Base-by-base conservation (phyloP, 2,797 vertebrate species). In the Carcharodon carcharias region DNA sequence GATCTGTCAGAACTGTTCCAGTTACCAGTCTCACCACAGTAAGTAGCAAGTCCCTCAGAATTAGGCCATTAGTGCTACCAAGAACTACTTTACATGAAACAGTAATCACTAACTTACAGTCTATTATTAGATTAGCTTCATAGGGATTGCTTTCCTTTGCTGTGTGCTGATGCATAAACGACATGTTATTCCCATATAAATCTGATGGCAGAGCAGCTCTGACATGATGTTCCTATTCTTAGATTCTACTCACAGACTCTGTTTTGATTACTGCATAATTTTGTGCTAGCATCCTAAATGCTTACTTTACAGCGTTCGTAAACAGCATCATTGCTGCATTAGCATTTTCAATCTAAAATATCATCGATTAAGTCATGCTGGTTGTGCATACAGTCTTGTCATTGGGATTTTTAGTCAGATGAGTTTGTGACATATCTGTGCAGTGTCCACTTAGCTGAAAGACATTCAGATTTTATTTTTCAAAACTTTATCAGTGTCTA, bases 61-160 rank as follows among this genome's bases (percentile, higher is more conserved):
- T 97, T 97, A 98, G 97, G 97, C 97, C 97, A 98, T 97, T 97
- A 97, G 96, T 96, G 97, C 97, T 97, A 97, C 97, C 97, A 97
- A 98, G 97, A 98, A 97, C 97, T 97, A 96, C 96, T 97, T 97
- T 97, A 97, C 97, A 97, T 97, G 97, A 98, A 98, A 97, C 65
- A 96, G 97, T 98, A 98, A 98, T 98, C 98, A 97, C 97, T 97
- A 97, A 97, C 97, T 98, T 97, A 97, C 97, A 98, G 97, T 97
- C 97, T 98, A 97, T 98, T 98, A 98, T 98, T 98, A 98, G 97
- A 98, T 98, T 98, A 98, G 98, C 97, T 97, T 98, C 97, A 97
- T 97, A 97, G 97, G 97, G 97, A 97, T 97, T 98, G 97, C 97
- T 97, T 97, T 97, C 97, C 97, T 97, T 97, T 98, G 97, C 96